Conservation (phyloP, 2,888 invertebrate genomes). For the Caenorhabditis sp. region DNA sequence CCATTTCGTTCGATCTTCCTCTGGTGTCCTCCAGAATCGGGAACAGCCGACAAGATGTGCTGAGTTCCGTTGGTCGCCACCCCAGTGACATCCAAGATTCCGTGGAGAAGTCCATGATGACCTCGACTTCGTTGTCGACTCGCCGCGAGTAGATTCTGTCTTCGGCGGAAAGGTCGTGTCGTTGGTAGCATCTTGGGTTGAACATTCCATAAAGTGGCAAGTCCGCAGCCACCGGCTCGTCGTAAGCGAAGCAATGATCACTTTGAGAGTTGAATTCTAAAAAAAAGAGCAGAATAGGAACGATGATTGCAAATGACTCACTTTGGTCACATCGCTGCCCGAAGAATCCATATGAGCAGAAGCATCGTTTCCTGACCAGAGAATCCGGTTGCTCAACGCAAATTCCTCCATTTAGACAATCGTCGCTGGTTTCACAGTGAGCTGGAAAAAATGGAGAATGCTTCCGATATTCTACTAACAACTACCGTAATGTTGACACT, state of each 20-base stretch:
- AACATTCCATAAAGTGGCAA: slow-evolving; percentile 77
- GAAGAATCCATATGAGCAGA: slow-evolving; percentile 79
- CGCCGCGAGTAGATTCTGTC: slow-evolving; percentile 73
- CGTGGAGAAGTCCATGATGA: slow-evolving; percentile 78
- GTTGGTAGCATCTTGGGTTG: slow-evolving; percentile 76
- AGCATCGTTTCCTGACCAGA: slow-evolving; percentile 73
- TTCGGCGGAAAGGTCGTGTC: slow-evolving; percentile 70
- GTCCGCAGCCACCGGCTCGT: slow-evolving; percentile 52
- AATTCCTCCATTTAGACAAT: slow-evolving; percentile 78
- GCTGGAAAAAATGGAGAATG: no score
- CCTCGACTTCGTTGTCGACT: slow-evolving; percentile 78
- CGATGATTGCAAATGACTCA: slow-evolving; percentile 54
- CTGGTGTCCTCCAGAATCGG: slow-evolving; percentile 77
- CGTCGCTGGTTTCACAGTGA: slow-evolving; percentile 75
- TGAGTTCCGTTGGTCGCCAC: slow-evolving; percentile 79
- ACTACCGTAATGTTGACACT: slow-evolving; percentile 89
- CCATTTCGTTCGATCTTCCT: slow-evolving; percentile 49
- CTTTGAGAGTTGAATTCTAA: slow-evolving; percentile 68
- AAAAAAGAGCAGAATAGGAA: no score
- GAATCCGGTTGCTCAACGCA: slow-evolving; percentile 71
- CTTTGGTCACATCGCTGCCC: slow-evolving; percentile 78
- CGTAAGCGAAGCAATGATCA: slow-evolving; percentile 70
- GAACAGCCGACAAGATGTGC: slow-evolving; percentile 79
- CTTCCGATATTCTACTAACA: neutral
- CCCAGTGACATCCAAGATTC: slow-evolving; percentile 77